Evolutionary conservation across 2,797 vertebrate genomes (phyloP).

Genomic region (Channallabes apus): DNA sequence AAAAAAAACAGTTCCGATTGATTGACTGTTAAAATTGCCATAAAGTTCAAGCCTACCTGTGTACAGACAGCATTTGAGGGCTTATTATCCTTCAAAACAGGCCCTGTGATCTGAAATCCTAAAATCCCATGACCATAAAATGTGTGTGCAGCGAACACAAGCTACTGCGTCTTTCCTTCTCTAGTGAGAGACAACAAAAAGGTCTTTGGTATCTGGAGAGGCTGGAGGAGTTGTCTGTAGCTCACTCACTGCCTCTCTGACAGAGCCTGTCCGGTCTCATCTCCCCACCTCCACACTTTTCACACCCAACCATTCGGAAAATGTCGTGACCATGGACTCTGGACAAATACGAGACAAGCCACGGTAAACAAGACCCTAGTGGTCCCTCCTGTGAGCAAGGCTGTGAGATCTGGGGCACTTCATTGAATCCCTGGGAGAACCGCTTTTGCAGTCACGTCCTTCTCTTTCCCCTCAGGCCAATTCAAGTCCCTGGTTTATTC

Average conservation of each 20-base stretch:
- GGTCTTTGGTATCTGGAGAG: slow-evolving; percentile 44
- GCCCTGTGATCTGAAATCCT: not conserved
- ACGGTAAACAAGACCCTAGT: slow-evolving; percentile 66
- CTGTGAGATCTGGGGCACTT: slow-evolving; percentile 26
- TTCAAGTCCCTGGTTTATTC: slow-evolving; percentile 3
- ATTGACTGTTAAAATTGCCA: not conserved
- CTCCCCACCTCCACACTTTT: slow-evolving; percentile 55
- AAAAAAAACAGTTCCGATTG: not conserved
- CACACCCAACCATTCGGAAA: slow-evolving; percentile 60
- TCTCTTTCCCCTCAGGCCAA: not conserved
- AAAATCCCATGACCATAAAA: not conserved
- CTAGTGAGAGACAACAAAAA: slow-evolving; percentile 52
- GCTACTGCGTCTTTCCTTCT: slow-evolving; percentile 44
- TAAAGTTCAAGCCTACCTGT: slow-evolving; percentile 38
- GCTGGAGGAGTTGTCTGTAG: slow-evolving; percentile 45
- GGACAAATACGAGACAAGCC: slow-evolving; percentile 71
- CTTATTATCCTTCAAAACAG: slow-evolving; percentile 6
- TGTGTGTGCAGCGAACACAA: slow-evolving; percentile 36
- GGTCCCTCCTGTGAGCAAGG: slow-evolving; percentile 27
- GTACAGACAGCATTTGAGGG: not conserved
- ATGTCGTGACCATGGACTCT: slow-evolving; percentile 60
- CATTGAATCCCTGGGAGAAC: not conserved
- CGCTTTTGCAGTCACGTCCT: not conserved
- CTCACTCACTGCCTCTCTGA: slow-evolving; percentile 53
- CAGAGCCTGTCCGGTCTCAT: slow-evolving; percentile 50